Evolutionary conservation across 2,888 invertebrate species (phyloP), one percentile per base, ranked within the genome.

Genomic region (Aporophyla lueneburgensis): DNA sequence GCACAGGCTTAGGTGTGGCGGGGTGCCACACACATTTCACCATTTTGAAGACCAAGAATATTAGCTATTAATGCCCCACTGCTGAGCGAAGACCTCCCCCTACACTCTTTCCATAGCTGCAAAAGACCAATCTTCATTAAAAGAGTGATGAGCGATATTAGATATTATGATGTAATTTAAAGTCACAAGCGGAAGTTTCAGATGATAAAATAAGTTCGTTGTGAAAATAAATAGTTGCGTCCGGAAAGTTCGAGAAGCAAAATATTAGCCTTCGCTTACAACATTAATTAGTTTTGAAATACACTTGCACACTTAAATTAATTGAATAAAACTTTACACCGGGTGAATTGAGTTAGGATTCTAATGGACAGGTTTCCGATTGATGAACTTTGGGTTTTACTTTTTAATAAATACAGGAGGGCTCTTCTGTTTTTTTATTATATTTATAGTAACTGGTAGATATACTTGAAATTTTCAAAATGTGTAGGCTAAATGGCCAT

Each of bases 271-370:
- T 68, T 63, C 33, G 51, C 59, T 74, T 51, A 74, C 33, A 84
- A 84, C 49, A 62, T 77, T 84, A 66, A 80, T 84, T 77, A 77
- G 71, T 71, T 84, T 77, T 69, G 53, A 72, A 79, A 76, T 70
- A 67, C 27, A 69, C n/a, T 73, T 72, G 53, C 40, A 62, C 49
- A 53, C 19, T 65, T 33, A 58, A 63, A 56, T 71, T 63, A 56
- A 54, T 67, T 69, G 9, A 81, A 77, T 72, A 14, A 5, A 54
- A 81, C 69, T 46, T 67, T 49, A 16, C 2, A 12, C 5, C 16
- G 16, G 27, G 14, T 40, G 16, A 53, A 43, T 21, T 46, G 10
- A 54, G 43, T 61, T 40, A 16, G 14, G 40, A 19, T 49, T 46
- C 6, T 40, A 27, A 24, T 62, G 0, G 14, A 40, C 6, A 21